phyloP scores from a whole-genome alignment of 2,888 invertebrate genomes.

The Rotaria magnacalcarata region DNA sequence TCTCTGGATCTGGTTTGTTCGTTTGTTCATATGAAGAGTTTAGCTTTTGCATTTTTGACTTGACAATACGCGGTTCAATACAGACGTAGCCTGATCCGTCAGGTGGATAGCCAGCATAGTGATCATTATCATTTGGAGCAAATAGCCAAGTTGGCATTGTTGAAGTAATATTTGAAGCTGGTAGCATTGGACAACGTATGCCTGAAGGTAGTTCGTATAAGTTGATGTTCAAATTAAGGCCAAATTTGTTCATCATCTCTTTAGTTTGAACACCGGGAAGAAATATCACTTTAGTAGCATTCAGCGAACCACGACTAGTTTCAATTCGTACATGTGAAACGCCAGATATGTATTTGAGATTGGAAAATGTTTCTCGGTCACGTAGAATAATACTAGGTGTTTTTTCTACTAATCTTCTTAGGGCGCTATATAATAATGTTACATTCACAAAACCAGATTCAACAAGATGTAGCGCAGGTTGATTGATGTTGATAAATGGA shows the following conservation, averaged over 20 bases:
- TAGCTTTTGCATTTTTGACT: not conserved
- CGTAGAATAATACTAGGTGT: not conserved
- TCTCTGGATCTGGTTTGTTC: not conserved
- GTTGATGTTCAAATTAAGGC: not conserved
- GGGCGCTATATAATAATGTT: not conserved
- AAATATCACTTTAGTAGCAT: not conserved
- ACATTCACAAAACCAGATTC: not conserved
- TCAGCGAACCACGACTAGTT: not conserved
- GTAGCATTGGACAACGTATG: not conserved
- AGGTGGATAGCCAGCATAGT: not conserved
- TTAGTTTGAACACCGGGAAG: not conserved
- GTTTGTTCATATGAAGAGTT: not conserved
- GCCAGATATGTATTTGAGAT: not conserved
- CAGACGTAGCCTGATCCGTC: not conserved
- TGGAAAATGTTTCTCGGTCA: not conserved
- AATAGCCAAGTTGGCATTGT: not conserved
- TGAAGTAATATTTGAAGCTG: too few relatives aligned
- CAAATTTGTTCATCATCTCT: not conserved
- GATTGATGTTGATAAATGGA: not conserved
- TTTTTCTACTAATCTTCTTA: not conserved
- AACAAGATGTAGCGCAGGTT: not conserved
- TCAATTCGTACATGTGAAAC: not conserved
- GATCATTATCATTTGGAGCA: not conserved
- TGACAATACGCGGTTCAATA: not conserved
- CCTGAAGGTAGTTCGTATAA: not conserved